phyloP scores from a whole-genome alignment of 2,888 invertebrate species.

The Lasioglossum oenotherae region DNA sequence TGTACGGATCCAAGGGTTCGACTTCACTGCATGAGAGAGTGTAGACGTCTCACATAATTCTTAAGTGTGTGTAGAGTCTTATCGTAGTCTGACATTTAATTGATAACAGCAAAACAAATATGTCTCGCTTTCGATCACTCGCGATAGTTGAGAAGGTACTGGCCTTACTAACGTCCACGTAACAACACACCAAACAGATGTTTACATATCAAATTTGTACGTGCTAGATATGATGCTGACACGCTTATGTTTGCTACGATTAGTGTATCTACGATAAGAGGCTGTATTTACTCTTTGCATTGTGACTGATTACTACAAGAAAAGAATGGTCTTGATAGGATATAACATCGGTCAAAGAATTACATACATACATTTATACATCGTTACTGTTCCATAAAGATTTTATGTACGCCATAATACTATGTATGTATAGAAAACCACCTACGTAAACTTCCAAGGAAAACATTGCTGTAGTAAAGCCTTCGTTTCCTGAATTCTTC shows the following conservation, averaged over 20 bases:
- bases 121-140: not conserved
- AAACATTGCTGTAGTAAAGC: not conserved
- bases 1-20: no score
- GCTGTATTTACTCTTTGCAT: conserved; percentile 44
- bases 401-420: not conserved
- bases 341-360: not conserved
- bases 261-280: conserved; percentile 66
- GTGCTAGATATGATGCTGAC: conserved; percentile 46
- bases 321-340: not conserved
- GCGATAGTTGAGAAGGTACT: not conserved
- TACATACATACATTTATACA: not conserved
- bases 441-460: not conserved
- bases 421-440: not conserved
- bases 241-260: conserved; percentile 52
- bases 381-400: not conserved
- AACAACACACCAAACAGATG: conserved; percentile 31
- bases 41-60: not conserved
- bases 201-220: conserved; percentile 55
- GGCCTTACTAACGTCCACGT: not conserved
- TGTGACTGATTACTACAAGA: not conserved
- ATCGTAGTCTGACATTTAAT: not conserved
- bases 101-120: not conserved
- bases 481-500: not conserved
- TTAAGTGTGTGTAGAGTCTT: not conserved
- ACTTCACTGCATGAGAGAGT: no score